Evolutionary conservation across 2,797 vertebrate species (phyloP), one percentile per base, ranked within the genome.

Genomic region (Sebastes steindachneri): DNA sequence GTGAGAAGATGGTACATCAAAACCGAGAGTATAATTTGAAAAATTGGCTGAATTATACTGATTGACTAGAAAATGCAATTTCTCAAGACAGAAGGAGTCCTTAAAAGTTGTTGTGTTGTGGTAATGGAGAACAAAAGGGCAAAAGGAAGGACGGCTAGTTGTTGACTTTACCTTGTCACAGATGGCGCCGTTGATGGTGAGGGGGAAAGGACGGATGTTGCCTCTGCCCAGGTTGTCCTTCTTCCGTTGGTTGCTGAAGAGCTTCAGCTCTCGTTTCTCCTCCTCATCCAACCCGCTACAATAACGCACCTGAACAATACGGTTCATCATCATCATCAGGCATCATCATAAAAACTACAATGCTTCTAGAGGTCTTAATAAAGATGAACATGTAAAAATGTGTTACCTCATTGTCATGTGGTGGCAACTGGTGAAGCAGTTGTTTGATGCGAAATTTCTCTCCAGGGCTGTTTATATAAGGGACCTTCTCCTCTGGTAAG

Each of bases 371-470:
- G 7, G 29, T 48, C 48, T 19, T 10, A 5, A 51, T 6, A 45
- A 21, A 51, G 21, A 63, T 4, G 4, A 55, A 35, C 2, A 17
- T 19, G n/a, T 51, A 14, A 54, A 9, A 28, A 73, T 53, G 3
- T 82, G 94, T 93, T 88, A 99, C 98, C 97, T 99, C 98, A 92
- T 99, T 99, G 96, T 99, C 98, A 63, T 99, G 98, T 0, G 99
- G 98, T 0, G 99, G 99, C 88, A 99, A 94, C 94, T 99, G 99
- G 86, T 99, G 97, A 25, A 99, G 93, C 60, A 99, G 96, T 87
- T 99, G 98, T 86, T 99, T 99, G 91, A 99, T 98, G 71, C 98
- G 97, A 78, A 97, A 96, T 83, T 99, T 98, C 91, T 99, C 99
- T 82, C 99, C 98, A 0, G 98, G 97, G 87, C 99, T 99, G 96